Conservation (phyloP, 35 echinoderm and acorn worm species). For the Ophioderma brevispina region DNA sequence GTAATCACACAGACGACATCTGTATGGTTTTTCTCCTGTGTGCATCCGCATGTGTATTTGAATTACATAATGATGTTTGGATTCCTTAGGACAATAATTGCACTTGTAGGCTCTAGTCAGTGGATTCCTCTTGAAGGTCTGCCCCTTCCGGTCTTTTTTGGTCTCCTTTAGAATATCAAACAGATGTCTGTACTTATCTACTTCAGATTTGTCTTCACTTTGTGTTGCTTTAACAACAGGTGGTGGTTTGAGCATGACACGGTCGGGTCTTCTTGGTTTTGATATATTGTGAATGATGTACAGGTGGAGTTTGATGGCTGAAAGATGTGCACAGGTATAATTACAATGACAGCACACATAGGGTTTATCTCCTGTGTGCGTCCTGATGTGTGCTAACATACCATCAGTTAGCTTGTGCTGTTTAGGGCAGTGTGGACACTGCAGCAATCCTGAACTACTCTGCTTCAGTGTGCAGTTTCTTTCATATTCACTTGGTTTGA, state of each 20-base stretch:
- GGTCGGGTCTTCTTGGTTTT: background rate
- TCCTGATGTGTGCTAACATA: background rate
- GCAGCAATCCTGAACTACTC: background rate
- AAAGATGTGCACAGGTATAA: background rate
- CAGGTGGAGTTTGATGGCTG: background rate
- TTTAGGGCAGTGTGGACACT: background rate
- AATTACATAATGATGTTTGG: background rate
- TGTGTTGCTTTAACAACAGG: background rate
- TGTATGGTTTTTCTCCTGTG: background rate
- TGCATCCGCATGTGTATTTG: background rate
- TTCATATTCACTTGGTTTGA: background rate
- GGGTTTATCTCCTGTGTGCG: background rate
- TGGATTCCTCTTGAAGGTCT: background rate
- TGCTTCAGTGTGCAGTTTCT: background rate
- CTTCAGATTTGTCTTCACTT: background rate
- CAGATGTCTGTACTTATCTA: background rate
- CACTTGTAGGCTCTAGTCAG: background rate
- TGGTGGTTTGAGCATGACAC: background rate
- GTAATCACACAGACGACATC: background rate
- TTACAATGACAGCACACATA: background rate
- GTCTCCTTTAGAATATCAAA: background rate
- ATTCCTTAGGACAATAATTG: conserved; percentile 1
- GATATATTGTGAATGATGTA: background rate
- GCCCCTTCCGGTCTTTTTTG: background rate
- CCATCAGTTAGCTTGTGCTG: background rate